Base-by-base conservation (phyloP, 2,113 vertebrate genomes). In the Tetrao urogallus region DNA sequence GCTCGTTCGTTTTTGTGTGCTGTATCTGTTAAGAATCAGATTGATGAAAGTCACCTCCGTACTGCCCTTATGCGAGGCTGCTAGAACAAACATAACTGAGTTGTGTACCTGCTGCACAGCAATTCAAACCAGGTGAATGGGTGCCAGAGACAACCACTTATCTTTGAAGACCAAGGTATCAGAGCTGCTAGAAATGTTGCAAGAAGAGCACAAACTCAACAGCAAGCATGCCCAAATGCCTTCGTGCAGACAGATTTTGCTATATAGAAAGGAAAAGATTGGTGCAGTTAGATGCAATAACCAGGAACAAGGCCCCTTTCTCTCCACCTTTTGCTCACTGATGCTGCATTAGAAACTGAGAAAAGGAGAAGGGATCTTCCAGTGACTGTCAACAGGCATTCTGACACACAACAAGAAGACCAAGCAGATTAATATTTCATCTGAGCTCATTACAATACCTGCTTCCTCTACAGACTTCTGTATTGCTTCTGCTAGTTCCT, bases 401-500 rank as follows among this genome's bases (percentile, higher is more conserved):
- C 63, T 11, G 8, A 54, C 10, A 22, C 12, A 22, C 74, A 72
- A 43, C 30, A 80, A 58, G 43, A 15, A 58, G 6, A 64, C 7
- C 12, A 14, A 4, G 30, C 1, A 6, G 73, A 81, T 57, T 42
- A 42, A 10, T 32, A 24, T 47, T 82, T 40, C 60, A 73, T 0
- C 11, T 1, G 20, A 19, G 76, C 63, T 97, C 22, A 16, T 70
- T 58, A 38, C 3, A 32, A 74, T 98, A 99, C 99, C 99, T 95
- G 99, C 99, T 97, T 99, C 99, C 96, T 99, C 98, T 84, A 98
- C 98, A 3, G 99, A 99, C 80, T 99, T 98, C 94, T 99, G 98
- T 96, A 99, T 98, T 13, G 99, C 99, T 97, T 99, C 99, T 42
- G 99, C 99, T 79, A 99, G 97, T 82, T 99, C 99, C 72, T 97